A percentile compares a stretch with the other conserved stretches of the same genome.
phyloP scores from a whole-genome alignment of 2,113 vertebrate species.

The Heptranchias perlo region DNA sequence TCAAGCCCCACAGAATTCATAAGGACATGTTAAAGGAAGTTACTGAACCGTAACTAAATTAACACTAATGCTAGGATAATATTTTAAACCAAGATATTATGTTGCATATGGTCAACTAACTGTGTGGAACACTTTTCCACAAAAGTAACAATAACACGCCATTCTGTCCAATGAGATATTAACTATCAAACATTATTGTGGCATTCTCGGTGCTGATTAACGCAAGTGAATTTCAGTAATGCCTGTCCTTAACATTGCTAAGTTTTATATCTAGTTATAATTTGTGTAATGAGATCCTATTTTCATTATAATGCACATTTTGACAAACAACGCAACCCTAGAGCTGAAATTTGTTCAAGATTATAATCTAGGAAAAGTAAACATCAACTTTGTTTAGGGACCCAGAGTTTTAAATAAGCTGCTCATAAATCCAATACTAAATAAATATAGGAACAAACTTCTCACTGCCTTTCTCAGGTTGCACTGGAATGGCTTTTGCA shows the following conservation, averaged over 20 bases:
- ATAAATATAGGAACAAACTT: neutral
- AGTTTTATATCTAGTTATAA: neutral
- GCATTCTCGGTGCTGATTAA: neutral
- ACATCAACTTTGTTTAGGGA: neutral
- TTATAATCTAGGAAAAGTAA: neutral
- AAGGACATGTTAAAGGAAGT: neutral
- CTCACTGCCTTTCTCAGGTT: neutral
- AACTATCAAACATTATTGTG: neutral
- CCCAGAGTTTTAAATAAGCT: neutral
- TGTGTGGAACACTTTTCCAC: neutral
- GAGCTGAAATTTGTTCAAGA: neutral
- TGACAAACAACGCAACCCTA: neutral
- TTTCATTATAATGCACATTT: neutral
- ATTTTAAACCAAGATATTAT: neutral
- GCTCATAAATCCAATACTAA: neutral
- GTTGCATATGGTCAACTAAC: no score
- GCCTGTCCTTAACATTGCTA: neutral
- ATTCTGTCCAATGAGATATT: neutral
- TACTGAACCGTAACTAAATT: neutral
- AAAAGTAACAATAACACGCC: neutral
- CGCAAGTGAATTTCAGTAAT: neutral
- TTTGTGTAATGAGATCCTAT: neutral
- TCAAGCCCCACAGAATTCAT: neutral
- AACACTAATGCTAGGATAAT: neutral
- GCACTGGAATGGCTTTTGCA: neutral